Conservation (phyloP, 1,140 invertebrate genomes). For the Drosophila funebris region DNA sequence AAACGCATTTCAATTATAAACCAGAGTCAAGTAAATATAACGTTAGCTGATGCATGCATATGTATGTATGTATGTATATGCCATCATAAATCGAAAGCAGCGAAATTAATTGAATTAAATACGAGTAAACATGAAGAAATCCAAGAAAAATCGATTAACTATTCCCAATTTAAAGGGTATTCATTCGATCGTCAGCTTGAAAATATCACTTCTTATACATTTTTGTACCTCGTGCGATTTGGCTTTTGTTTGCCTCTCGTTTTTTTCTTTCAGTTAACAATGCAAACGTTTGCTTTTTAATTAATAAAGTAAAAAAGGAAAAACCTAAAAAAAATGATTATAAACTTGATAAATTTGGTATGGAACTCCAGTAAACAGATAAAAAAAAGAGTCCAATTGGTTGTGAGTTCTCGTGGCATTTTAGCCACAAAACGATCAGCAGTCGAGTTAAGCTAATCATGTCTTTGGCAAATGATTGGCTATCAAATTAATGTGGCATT, state of each 20-base stretch:
- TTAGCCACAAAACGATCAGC: neutral
- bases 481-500: conserved; percentile 5
- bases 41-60: conserved; percentile 34
- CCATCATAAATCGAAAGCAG: conserved; percentile 29
- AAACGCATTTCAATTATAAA: conserved; percentile 57
- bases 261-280: conserved; percentile 26
- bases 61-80: conserved; percentile 4
- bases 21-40: conserved; percentile 34
- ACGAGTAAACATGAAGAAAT: conserved; percentile 17
- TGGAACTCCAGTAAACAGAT: conserved; percentile 16
- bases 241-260: conserved; percentile 21
- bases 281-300: conserved; percentile 68
- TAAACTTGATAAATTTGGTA: conserved; percentile 40
- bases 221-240: neutral
- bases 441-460: conserved; percentile 1
- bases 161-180: neutral
- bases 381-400: conserved; percentile 39
- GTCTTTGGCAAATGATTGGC: neutral
- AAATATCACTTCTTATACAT: neutral
- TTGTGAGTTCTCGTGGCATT: neutral
- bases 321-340: conserved; percentile 13
- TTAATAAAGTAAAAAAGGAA: conserved; percentile 23
- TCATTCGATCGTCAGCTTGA: neutral
- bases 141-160: conserved; percentile 22
- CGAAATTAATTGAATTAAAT: conserved; percentile 49